Conservation (phyloP, 2,113 vertebrate species). For the Morone chrysops region DNA sequence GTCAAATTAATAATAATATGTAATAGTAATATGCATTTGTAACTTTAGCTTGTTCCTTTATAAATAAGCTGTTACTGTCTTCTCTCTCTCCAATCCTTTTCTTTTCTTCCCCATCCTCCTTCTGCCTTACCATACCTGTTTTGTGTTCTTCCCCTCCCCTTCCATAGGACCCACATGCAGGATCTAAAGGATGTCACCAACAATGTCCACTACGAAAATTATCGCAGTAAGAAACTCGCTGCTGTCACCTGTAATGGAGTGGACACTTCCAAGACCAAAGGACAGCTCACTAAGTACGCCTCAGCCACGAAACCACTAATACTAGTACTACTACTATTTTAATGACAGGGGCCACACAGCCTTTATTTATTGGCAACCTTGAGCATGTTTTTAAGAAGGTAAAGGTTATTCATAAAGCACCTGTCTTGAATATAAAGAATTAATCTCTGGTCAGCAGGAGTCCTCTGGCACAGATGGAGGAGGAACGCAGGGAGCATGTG, state of each 20-base stretch:
- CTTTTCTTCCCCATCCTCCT: not conserved
- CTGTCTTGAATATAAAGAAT: not conserved
- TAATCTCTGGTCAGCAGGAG: slow-evolving; percentile 75
- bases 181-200: slow-evolving; percentile 89
- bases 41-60: not conserved
- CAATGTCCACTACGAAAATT: slow-evolving; percentile 88
- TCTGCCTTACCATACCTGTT: not conserved
- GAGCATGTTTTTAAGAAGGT: not conserved
- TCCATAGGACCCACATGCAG: slow-evolving; percentile 87
- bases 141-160: not conserved
- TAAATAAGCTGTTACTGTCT: not conserved
- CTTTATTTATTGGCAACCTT: not conserved
- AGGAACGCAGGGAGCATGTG: slow-evolving; percentile 86
- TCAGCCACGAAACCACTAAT: not conserved
- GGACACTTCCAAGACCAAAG: slow-evolving; percentile 83
- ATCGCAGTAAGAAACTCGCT: slow-evolving; percentile 86
- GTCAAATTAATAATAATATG: not conserved
- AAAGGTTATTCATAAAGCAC: not conserved
- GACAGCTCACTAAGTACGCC: slow-evolving; percentile 85
- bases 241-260: slow-evolving; percentile 88
- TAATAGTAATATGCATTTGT: not conserved
- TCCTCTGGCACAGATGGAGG: slow-evolving; percentile 88
- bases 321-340: too few species aligned
- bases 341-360: not conserved
- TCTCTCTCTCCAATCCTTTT: not conserved